These are phyloP conservation scores for Sepiola atlantica DNA, from an alignment of 2,888 invertebrate genomes.

Conservation along the genomic window DNA sequence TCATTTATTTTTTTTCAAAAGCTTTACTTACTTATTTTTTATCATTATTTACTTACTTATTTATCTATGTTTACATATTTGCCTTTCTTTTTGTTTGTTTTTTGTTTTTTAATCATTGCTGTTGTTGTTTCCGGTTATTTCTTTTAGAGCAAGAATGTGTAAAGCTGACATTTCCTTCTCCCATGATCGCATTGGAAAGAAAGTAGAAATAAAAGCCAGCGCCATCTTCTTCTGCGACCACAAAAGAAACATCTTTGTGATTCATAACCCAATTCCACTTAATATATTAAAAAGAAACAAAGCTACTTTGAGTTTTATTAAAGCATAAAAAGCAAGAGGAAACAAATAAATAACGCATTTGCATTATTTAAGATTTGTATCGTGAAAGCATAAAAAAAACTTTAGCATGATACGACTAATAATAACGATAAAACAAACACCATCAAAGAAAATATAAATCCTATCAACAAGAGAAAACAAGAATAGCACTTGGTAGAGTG, in stretches of 20 bases:
- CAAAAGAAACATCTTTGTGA: conserved; percentile 32
- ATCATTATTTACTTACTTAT: neutral
- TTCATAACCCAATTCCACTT: conserved; percentile 32
- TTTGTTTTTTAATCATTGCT: neutral
- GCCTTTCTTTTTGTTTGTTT: neutral
- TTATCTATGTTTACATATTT: neutral
- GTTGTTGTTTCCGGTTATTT: neutral
- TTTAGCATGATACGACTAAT: neutral
- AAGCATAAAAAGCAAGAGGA: neutral
- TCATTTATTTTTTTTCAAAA: neutral
- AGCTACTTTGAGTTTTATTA: conserved; percentile 32
- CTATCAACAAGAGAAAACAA: neutral
- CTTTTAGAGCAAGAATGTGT: neutral
- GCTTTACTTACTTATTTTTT: too few species aligned
- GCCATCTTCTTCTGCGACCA: neutral
- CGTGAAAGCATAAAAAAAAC: neutral
- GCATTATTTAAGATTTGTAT: conserved; percentile 22
- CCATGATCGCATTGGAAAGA: neutral
- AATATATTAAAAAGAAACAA: conserved; percentile 23
- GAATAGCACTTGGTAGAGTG: neutral
- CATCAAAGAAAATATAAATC: neutral
- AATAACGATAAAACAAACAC: neutral
- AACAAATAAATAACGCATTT: neutral
- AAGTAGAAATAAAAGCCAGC: neutral
- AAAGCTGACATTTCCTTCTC: neutral